Base-by-base conservation (phyloP, 2,797 vertebrate species). In the Arnoldichthys spilopterus region DNA sequence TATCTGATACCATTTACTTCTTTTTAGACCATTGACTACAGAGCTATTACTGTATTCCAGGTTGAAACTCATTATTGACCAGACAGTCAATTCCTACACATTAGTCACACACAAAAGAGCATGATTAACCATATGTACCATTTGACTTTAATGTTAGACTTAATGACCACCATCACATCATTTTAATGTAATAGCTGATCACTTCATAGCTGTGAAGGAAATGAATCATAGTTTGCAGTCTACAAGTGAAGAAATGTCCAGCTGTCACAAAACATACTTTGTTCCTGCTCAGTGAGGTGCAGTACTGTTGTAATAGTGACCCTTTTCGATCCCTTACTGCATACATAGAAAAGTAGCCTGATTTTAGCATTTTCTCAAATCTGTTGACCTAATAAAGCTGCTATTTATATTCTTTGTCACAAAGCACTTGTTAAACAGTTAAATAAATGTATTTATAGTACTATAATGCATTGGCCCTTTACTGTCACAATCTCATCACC, bases 51-150 rank as follows among this genome's bases (percentile, higher is more conserved):
- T 70, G 47, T n/a, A 34, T 53, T 70, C 22, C 18, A n/a, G 45
- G 9, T 15, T 56, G 28, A 37, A 51, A 54, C 47, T 24, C 3
- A 71, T 16, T 30, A 51, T 37, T 56, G 49, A 24, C 49, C 30
- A 40, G 49, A 6, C 51, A 37, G 9, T 71, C n/a, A 24, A 56
- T 37, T 22, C n/a, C 69, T 22, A 37, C 18, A 40, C 49, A 71
- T 71, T 71, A 71, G 28, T 51, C 47, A 69, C 45, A 69, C 43
- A 47, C 15, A 68, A 68, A 69, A 69, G 49, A 4, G 26, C 5
- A 8, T 45, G 40, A 45, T 68, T 47, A 47, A 49, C 43, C 24
- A 49, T 28, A 49, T 28, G 13, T 68, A 26, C 24, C 40, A 18
- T 47, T 49, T 49, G 43, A 68, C 43, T 68, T 49, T 68, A 28